A percentile compares a stretch with the other conserved stretches of the same genome.
Evolutionary conservation across 2,113 vertebrate species (phyloP).

Genomic region (Bos javanicus): DNA sequence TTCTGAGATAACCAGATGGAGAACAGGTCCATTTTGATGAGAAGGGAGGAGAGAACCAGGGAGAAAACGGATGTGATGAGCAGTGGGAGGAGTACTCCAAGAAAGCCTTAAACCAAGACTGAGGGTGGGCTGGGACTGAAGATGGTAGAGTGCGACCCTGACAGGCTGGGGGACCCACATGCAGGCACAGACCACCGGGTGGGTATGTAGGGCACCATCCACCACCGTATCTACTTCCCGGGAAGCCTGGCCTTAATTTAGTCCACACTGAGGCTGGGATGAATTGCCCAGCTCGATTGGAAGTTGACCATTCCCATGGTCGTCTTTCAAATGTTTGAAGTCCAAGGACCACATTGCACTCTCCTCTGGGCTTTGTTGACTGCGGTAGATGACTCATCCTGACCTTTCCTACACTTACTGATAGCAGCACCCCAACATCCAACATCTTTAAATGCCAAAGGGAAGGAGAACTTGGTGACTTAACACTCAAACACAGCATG

Average conservation of each 20-base stretch:
- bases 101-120: background rate
- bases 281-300: fast-evolving
- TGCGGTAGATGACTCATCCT: background rate
- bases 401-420: background rate
- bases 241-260: background rate
- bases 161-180: fast-evolving
- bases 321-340: background rate
- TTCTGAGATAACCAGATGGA: background rate
- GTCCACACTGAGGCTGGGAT: background rate
- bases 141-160: background rate
- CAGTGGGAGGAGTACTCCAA: background rate
- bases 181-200: fast-evolving
- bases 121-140: background rate
- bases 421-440: too few relatives aligned
- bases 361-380: background rate
- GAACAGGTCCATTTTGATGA: background rate
- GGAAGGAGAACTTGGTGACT: background rate
- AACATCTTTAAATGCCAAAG: background rate
- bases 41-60: background rate
- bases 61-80: fast-evolving
- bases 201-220: background rate
- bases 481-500: background rate
- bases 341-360: background rate
- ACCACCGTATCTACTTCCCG: background rate
- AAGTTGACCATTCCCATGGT: background rate